Percentiles rank a stretch among this genome's conserved stretches.
phyloP scores from a whole-genome alignment of 2,797 vertebrate species.

The Onychomys arenicola region DNA sequence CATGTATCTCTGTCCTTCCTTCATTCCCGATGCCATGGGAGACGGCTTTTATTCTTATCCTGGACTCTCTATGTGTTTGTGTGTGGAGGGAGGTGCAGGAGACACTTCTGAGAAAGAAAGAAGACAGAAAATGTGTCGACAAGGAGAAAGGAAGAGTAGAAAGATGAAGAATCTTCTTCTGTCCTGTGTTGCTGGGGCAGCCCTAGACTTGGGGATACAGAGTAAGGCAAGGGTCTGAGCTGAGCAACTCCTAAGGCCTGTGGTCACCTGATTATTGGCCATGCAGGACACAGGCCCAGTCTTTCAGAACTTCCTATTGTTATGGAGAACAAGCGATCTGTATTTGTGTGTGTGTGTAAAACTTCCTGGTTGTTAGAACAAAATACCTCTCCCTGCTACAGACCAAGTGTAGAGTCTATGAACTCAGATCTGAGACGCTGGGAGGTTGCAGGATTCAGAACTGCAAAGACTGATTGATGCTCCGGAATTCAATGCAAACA shows the following conservation, averaged over 20 bases:
- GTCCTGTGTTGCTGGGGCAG: background rate
- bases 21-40: background rate
- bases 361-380: background rate
- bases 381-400: background rate
- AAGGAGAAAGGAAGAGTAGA: background rate
- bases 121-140: background rate
- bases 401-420: background rate
- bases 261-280: background rate
- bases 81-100: background rate
- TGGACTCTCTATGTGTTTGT: background rate
- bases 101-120: background rate
- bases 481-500: conserved; percentile 9
- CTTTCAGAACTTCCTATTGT: background rate
- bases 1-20: background rate
- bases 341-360: background rate
- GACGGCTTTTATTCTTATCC: background rate
- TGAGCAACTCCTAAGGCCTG: rapidly evolving
- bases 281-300: background rate
- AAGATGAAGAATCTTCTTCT: background rate
- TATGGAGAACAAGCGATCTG: background rate
- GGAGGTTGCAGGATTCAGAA: conserved; percentile 26
- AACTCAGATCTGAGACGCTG: background rate
- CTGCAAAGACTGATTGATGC: background rate
- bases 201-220: background rate
- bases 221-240: background rate